Percentiles rank a stretch among this genome's conserved stretches.
Conservation (phyloP, 1,140 invertebrate species). For the Adelges cooleyi region DNA sequence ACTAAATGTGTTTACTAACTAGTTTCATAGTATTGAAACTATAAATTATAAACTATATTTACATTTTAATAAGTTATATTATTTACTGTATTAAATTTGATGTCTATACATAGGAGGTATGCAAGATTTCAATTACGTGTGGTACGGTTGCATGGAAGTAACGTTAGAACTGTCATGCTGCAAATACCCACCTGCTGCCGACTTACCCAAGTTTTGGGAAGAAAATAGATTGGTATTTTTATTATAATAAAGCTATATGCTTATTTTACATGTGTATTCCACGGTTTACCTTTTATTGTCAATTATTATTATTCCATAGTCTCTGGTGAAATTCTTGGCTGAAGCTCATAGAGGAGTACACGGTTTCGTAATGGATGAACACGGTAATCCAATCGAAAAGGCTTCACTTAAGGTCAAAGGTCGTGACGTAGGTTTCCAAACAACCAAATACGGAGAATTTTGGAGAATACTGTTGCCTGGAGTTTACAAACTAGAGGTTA, state of each 20-base stretch:
- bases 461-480: slow-evolving; percentile 35
- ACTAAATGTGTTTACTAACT: no score
- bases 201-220: slow-evolving; percentile 84
- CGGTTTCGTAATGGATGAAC: slow-evolving; percentile 73
- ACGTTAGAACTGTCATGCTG: slow-evolving; percentile 95
- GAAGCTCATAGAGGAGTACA: slow-evolving; percentile 75
- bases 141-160: slow-evolving; percentile 96
- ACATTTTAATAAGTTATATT: no score
- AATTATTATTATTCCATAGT: slow-evolving; percentile 41
- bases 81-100: no score
- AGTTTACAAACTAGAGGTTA: slow-evolving; percentile 61
- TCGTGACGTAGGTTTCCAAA: slow-evolving; percentile 75
- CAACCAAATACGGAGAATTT: slow-evolving; percentile 85
- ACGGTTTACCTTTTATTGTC: background rate
- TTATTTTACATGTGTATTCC: background rate
- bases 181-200: slow-evolving; percentile 78
- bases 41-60: no score
- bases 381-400: slow-evolving; percentile 67
- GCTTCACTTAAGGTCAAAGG: slow-evolving; percentile 73
- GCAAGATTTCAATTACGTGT: slow-evolving; percentile 98
- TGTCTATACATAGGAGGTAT: slow-evolving; percentile 47
- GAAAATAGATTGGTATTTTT: slow-evolving; percentile 86
- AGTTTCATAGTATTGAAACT: no score
- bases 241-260: slow-evolving; percentile 31
- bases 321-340: slow-evolving; percentile 72